A percentile compares a stretch with the other conserved stretches of the same genome.
Conservation (phyloP, 2,113 vertebrate species). For the Neomonachus schauinslandi region DNA sequence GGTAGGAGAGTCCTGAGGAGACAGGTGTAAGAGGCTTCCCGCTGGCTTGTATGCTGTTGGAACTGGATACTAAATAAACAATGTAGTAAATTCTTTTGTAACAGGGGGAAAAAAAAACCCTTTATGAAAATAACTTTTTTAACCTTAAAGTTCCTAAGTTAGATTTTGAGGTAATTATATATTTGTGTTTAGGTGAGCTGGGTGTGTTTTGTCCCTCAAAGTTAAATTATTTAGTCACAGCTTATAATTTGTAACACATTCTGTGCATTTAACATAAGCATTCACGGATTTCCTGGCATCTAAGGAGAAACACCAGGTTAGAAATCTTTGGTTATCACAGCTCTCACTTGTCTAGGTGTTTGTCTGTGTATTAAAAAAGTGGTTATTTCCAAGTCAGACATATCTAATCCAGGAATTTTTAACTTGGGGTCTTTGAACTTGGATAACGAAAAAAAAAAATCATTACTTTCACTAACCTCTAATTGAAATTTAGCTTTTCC, state of each 20-base stretch:
- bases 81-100: neutral
- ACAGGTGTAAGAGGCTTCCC: neutral
- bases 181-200: neutral
- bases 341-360: neutral
- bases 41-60: neutral
- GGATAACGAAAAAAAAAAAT: neutral
- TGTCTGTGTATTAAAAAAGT: neutral
- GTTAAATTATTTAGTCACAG: neutral
- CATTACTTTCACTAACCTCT: neutral
- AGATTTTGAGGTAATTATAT: neutral
- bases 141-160: slow-evolving; percentile 11
- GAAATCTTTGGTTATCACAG: neutral
- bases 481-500: slow-evolving; percentile 17
- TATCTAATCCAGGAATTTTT: neutral
- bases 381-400: neutral
- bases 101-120: neutral
- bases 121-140: neutral
- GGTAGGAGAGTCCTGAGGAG: neutral
- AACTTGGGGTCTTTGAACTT: neutral
- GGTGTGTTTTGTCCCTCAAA: neutral
- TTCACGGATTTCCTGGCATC: neutral
- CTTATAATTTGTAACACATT: neutral
- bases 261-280: neutral
- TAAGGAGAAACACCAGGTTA: neutral
- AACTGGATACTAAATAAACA: neutral